phyloP scores from a whole-genome alignment of 2,113 vertebrate species.

The Eubucco bourcierii region DNA sequence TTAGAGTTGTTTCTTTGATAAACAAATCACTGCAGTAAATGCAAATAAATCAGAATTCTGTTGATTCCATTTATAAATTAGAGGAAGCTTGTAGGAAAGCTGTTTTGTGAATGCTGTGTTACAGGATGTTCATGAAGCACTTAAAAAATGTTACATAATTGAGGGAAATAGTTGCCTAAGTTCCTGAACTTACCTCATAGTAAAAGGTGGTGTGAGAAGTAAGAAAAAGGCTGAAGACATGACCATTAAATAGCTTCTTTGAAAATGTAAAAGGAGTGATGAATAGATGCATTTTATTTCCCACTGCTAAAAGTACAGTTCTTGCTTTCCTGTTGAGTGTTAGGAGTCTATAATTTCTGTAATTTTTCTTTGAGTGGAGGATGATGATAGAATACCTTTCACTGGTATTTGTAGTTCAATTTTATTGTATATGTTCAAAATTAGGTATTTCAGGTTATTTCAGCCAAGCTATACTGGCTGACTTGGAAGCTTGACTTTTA shows the following conservation, averaged over 20 bases:
- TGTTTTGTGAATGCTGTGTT: not conserved
- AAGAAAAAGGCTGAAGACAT: not conserved
- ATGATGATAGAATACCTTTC: not conserved
- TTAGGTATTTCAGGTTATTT: not conserved
- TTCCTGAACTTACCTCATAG: not conserved
- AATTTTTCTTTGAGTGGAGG: not conserved
- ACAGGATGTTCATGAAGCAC: not conserved
- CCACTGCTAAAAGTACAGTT: not conserved
- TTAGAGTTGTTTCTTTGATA: not conserved
- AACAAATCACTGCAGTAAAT: not conserved
- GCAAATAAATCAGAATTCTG: not conserved
- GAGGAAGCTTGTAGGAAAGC: not conserved
- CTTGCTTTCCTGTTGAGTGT: not conserved
- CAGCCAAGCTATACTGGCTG: not conserved
- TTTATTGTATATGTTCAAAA: not conserved
- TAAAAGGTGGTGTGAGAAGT: not conserved
- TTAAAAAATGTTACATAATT: not conserved
- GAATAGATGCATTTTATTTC: constrained; percentile 13
- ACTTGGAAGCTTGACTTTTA: not conserved
- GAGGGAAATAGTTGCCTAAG: not conserved
- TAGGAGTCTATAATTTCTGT: not conserved
- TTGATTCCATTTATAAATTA: not conserved
- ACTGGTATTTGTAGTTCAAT: not conserved
- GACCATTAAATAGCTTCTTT: not conserved
- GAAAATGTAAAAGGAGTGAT: not conserved